Percentiles rank a stretch among this genome's conserved stretches.
These are phyloP conservation scores for Elymnias hypermnestra DNA, from an alignment of 1,140 invertebrate species.

Conservation along the genomic window DNA sequence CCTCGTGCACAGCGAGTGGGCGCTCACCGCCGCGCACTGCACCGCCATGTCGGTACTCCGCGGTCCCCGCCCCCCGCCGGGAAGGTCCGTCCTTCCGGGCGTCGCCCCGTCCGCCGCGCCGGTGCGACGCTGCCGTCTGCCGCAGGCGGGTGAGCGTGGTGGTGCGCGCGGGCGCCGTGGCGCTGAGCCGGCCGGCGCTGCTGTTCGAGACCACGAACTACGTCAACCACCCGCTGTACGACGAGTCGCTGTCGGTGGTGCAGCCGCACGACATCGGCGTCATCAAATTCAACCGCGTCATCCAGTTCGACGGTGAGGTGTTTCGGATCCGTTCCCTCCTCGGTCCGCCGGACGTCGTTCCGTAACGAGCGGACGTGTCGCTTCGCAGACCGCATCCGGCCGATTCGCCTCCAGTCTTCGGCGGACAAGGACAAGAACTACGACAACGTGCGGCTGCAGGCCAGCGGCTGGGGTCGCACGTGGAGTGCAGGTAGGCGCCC, in stretches of 20 bases:
- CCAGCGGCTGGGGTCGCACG: constrained; percentile 53
- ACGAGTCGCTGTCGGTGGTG: constrained; percentile 29
- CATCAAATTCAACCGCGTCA: constrained; percentile 35
- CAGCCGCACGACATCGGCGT: constrained; percentile 58
- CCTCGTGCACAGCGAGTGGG: constrained; percentile 50
- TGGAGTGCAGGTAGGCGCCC: constrained; percentile 53
- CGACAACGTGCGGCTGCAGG: constrained; percentile 23
- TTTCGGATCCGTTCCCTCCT: too few relatives aligned
- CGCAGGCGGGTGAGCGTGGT: constrained; percentile 42
- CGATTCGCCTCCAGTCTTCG: constrained; percentile 43
- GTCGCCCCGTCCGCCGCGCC: constrained; percentile 49
- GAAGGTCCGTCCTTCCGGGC: constrained; percentile 42
- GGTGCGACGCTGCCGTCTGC: constrained; percentile 43
- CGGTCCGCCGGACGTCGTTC: too few relatives aligned
- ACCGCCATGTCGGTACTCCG: constrained; percentile 29
- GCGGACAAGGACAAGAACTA: constrained; percentile 38
- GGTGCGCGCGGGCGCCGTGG: constrained; percentile 37
- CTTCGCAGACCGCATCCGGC: constrained; percentile 42
- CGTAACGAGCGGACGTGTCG: too few relatives aligned
- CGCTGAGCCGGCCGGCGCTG: constrained; percentile 29
- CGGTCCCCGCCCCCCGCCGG: too few relatives aligned
- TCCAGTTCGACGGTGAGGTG: constrained; percentile 45
- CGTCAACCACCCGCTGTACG: constrained; percentile 53
- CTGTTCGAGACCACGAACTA: constrained; percentile 53
- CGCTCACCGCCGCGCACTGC: constrained; percentile 52